These are phyloP conservation scores for Platycheirus albimanus DNA, from an alignment of 2,888 invertebrate genomes.

Conservation along the genomic window DNA sequence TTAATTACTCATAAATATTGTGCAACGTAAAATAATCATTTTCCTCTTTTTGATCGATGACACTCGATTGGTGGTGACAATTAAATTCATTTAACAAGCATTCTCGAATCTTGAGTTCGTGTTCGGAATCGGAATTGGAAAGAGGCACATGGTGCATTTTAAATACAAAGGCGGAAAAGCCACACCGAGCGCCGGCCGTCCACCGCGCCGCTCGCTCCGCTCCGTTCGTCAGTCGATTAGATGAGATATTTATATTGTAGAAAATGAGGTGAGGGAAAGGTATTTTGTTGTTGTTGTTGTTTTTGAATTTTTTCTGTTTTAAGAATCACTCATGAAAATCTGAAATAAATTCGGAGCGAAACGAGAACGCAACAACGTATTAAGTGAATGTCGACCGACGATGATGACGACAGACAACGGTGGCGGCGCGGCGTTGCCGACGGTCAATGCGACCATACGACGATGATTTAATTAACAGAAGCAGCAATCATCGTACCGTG, in stretches of 20 bases:
- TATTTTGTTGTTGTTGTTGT: too few species aligned
- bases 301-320: background rate
- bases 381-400: too few species aligned
- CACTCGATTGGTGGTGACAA: conserved; percentile 73
- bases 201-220: background rate
- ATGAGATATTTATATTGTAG: conserved; percentile 24
- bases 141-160: background rate
- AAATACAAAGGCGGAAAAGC: background rate
- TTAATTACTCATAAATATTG: conserved; percentile 72
- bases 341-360: conserved; percentile 15
- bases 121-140: conserved; percentile 60
- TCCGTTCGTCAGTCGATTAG: conserved; percentile 38
- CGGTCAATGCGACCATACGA: conserved; percentile 4
- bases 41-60: conserved; percentile 61
- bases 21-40: conserved; percentile 70
- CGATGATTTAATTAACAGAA: conserved; percentile 67
- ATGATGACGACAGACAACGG: background rate
- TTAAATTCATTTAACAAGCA: conserved; percentile 73
- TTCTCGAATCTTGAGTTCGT: conserved; percentile 68
- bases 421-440: conserved; percentile 3
- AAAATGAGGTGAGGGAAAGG: background rate
- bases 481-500: conserved; percentile 60
- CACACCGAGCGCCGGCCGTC: background rate
- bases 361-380: too few species aligned
- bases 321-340: conserved; percentile 33